Evolutionary conservation across 2,797 vertebrate genomes (phyloP).

Genomic region (Poeciliopsis paucimaculata): DNA sequence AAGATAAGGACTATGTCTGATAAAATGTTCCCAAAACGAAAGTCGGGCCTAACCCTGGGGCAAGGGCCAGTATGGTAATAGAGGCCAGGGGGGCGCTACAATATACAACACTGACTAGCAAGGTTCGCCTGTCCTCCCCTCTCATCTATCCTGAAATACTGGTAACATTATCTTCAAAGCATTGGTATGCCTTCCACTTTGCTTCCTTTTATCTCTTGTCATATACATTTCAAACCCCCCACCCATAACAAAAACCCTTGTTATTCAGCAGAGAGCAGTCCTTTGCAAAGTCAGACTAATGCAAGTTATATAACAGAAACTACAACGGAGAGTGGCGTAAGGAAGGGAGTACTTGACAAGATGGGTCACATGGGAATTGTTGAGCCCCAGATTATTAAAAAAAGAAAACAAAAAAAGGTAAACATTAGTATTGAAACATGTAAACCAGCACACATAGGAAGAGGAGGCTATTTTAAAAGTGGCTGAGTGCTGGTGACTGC

Average conservation of each 20-base stretch:
- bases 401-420: neutral
- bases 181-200: conserved; percentile 11
- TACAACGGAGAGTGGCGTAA: conserved; percentile 31
- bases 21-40: conserved; percentile 4
- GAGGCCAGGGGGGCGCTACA: neutral
- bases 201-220: conserved; percentile 11
- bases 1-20: neutral
- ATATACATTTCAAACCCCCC: conserved; percentile 18
- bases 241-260: conserved; percentile 26
- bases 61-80: neutral
- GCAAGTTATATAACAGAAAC: conserved; percentile 60
- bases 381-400: conserved; percentile 1
- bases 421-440: neutral
- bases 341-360: conserved; percentile 24
- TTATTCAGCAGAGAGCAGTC: conserved; percentile 44
- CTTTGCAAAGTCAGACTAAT: conserved; percentile 55
- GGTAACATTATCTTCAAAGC: conserved; percentile 18
- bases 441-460: neutral
- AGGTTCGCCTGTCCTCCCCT: conserved; percentile 21
- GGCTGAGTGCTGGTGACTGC: conserved; percentile 20
- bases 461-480: neutral
- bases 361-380: conserved; percentile 28
- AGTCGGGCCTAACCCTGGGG: neutral
- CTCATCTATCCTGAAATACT: conserved; percentile 31
- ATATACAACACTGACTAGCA: neutral